Evolutionary conservation across 2,888 invertebrate genomes (phyloP).

Genomic region (Pristionchus maxplancki): DNA sequence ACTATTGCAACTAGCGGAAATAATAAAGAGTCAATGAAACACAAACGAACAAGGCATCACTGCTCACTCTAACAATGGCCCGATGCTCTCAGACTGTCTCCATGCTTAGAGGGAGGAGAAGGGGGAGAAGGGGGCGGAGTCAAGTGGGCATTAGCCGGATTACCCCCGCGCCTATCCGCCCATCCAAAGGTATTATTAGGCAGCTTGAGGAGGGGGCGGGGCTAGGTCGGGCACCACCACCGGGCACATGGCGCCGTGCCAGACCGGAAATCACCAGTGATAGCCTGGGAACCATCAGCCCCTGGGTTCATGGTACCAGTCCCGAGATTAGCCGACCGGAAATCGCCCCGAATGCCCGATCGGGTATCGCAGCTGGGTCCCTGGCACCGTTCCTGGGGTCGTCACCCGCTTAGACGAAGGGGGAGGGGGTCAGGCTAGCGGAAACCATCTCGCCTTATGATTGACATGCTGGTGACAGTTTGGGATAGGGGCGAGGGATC

Average conservation of each 20-base stretch:
- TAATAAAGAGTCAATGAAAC: not conserved
- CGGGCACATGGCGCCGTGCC: not conserved
- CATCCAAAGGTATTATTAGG: constrained; percentile 35
- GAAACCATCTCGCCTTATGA: not conserved
- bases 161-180: not conserved
- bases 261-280: not conserved
- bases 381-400: not conserved
- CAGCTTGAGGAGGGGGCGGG: constrained; percentile 22
- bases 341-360: not conserved
- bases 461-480: constrained; percentile 2
- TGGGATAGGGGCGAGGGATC: not conserved
- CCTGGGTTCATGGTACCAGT: not conserved
- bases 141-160: constrained; percentile 28
- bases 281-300: not conserved
- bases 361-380: not conserved
- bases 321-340: not conserved
- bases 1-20: no score
- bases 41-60: not conserved
- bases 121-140: not conserved
- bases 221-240: not conserved
- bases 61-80: not conserved
- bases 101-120: not conserved
- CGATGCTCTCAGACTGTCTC: not conserved
- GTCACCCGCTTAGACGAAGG: not conserved
- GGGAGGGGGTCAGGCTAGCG: not conserved